Percentiles rank a stretch among this genome's conserved stretches.
Evolutionary conservation across 2,797 vertebrate species (phyloP).

Genomic region (Sebastes cheni): DNA sequence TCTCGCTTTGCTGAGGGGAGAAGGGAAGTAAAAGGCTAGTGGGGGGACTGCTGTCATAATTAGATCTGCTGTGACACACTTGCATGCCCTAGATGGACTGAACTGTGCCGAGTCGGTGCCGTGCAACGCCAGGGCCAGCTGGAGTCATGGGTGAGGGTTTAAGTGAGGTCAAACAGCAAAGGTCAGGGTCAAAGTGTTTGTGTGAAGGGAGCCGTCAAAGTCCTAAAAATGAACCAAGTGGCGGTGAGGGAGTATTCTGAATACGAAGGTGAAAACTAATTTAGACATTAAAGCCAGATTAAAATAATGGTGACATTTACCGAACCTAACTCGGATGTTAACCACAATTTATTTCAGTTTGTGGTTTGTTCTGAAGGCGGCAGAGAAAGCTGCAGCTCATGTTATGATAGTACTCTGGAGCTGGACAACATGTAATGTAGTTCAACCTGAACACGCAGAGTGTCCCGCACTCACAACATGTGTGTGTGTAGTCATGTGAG

Average conservation of each 20-base stretch:
- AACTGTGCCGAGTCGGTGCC: slow-evolving; percentile 25
- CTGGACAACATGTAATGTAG: slow-evolving; percentile 14
- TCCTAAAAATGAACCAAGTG: not conserved
- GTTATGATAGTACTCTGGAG: not conserved
- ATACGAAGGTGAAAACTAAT: slow-evolving; percentile 14
- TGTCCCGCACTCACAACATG: not conserved
- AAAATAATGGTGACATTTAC: slow-evolving; percentile 49
- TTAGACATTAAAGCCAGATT: not conserved
- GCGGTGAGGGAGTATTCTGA: not conserved
- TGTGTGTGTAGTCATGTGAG: not conserved
- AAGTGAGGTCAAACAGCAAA: slow-evolving; percentile 48
- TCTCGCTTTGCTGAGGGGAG: not conserved
- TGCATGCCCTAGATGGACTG: slow-evolving; percentile 49
- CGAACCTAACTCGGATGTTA: slow-evolving; percentile 25
- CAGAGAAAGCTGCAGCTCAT: not conserved
- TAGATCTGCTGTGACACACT: slow-evolving; percentile 62
- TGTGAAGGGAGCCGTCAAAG: not conserved
- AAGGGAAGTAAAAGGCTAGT: slow-evolving; percentile 26
- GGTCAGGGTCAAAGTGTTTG: slow-evolving; percentile 27
- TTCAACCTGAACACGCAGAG: slow-evolving; percentile 34
- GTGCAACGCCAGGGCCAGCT: slow-evolving; percentile 1
- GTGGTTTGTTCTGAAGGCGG: slow-evolving; percentile 9
- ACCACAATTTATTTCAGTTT: slow-evolving; percentile 18
- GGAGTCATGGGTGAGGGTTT: slow-evolving; percentile 21
- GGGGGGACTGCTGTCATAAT: slow-evolving; percentile 55